Base-by-base conservation (phyloP, 53 echinoderm and acorn worm species). In the Zoroaster sp. region DNA sequence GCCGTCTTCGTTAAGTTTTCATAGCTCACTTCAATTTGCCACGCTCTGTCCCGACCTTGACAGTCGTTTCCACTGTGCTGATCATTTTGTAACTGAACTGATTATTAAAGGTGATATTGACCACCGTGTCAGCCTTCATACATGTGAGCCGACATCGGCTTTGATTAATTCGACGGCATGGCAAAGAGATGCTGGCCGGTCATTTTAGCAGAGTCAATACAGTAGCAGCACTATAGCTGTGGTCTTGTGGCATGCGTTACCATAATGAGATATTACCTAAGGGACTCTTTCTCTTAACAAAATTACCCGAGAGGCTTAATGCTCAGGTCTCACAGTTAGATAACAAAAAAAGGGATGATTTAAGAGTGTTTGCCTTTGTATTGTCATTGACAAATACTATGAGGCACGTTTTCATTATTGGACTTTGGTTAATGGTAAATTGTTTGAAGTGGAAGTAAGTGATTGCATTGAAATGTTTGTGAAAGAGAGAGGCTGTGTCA, bases 71-170 rank as follows among this genome's bases (percentile, higher is more conserved):
- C 52, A 71, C 70, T 20, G n/a, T 13, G 63, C 85, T n/a, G 46
- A 69, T 85, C 35, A 85, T 85, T 47, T 66, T 85, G 85, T 71
- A 85, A 85, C 85, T 14, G 49, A 85, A 40, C 85, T 44, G 42
- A 85, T 67, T 41, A 39, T 45, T 54, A 42, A 30, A 18, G 83
- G 83, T 51, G 45, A 83, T 83, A 71, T 83, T 85, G 85, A 85
- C 85, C 34, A 13, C 17, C 17, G 14, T 21, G 85, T 35, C 21
- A 35, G 34, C 85, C 85, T 85, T 85, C 54, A 23, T 44, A 42
- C 66, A 42, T 38, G 31, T 41, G 31, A 23, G 54, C 42, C 66
- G 21, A 40, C 28, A 35, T 28, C 37, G 28, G 70, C 13, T 71
- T 85, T 85, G 85, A 85, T 71, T 85, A 85, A 85, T 46, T 20